phyloP scores from a whole-genome alignment of 2,888 invertebrate species.

The Aphodius granarius region DNA sequence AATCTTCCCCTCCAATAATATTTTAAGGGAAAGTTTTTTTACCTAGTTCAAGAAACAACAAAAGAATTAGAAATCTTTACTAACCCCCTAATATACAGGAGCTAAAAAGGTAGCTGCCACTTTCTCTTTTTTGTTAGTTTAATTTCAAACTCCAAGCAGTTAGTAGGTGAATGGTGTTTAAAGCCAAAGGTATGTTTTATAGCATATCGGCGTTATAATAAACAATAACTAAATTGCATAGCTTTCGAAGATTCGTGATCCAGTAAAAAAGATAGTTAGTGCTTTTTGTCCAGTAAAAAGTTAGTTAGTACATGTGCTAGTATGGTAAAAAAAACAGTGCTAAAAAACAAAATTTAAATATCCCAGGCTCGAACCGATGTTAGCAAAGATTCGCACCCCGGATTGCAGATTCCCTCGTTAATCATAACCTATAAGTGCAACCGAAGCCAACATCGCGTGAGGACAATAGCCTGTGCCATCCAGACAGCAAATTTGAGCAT shows the following conservation, averaged over 20 bases:
- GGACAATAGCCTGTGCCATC: neutral
- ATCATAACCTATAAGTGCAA: neutral
- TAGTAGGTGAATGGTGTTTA: neutral
- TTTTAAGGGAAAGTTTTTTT: neutral
- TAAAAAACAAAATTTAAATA: neutral
- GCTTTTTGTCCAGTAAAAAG: too few species aligned
- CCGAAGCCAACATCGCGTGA: neutral
- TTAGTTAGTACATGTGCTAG: neutral
- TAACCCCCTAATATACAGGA: neutral
- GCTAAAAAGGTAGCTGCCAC: neutral
- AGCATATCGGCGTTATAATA: neutral
- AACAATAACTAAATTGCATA: neutral
- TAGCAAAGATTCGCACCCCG: neutral
- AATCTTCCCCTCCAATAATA: neutral
- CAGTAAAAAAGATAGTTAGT: neutral
- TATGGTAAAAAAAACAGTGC: neutral
- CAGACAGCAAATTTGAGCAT: slow-evolving; percentile 23
- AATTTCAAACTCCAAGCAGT: neutral
- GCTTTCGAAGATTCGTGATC: too few species aligned
- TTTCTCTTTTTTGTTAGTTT: neutral
- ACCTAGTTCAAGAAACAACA: neutral
- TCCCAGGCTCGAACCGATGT: neutral
- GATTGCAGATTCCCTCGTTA: neutral
- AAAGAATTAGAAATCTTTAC: neutral
- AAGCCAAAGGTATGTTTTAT: neutral